phyloP scores from a whole-genome alignment of 1,140 invertebrate genomes.

The Drosophila rhopaloa region DNA sequence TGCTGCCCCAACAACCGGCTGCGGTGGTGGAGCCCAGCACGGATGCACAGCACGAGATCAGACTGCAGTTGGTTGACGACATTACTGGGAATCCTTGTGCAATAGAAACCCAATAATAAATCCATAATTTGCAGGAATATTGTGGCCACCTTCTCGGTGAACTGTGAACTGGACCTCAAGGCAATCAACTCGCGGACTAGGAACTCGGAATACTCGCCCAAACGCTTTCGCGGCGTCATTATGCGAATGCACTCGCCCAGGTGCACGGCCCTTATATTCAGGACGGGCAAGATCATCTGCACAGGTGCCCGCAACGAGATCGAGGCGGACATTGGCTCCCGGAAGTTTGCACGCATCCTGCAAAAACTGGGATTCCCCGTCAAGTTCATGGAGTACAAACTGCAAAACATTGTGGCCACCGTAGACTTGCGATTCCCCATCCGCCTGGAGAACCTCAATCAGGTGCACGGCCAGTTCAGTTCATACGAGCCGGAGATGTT shows the following conservation, averaged over 20 bases:
- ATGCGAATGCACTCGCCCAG: slow-evolving; percentile 99
- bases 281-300: slow-evolving; percentile 99
- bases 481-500: slow-evolving; percentile 97
- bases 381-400: slow-evolving; percentile 98
- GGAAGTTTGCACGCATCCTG: slow-evolving; percentile 99
- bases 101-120: not conserved
- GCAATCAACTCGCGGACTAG: slow-evolving; percentile 98
- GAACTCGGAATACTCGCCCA: slow-evolving; percentile 99
- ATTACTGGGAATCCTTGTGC: not conserved
- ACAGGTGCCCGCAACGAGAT: slow-evolving; percentile 99
- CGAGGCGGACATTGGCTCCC: slow-evolving; percentile 95
- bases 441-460: slow-evolving; percentile 96
- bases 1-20: slow-evolving; percentile 70
- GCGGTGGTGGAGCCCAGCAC: slow-evolving; percentile 64
- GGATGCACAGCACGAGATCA: slow-evolving; percentile 80
- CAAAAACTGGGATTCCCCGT: slow-evolving; percentile 99
- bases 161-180: slow-evolving; percentile 93
- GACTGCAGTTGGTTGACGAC: slow-evolving; percentile 84
- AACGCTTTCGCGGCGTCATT: slow-evolving; percentile 98
- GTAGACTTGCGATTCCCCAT: slow-evolving; percentile 99
- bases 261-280: slow-evolving; percentile 98
- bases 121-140: slow-evolving; percentile 89
- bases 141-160: slow-evolving; percentile 97
- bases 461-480: slow-evolving; percentile 97
- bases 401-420: slow-evolving; percentile 99